These are phyloP conservation scores for Gymnoscelis rufifasciata DNA, from an alignment of 2,888 invertebrate genomes.

Conservation along the genomic window DNA sequence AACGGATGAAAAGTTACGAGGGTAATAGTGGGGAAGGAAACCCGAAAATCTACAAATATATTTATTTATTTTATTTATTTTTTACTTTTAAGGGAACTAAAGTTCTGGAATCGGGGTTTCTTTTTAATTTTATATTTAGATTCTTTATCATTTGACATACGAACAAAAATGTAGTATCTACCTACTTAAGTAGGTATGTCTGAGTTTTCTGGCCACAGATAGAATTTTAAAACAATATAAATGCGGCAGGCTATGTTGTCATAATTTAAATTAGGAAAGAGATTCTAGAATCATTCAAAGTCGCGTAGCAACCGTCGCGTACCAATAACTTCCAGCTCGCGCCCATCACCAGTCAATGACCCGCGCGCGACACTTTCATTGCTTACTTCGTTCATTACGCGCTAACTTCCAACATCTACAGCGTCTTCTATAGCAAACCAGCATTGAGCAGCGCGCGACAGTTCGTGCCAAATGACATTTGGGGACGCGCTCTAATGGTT, in stretches of 20 bases:
- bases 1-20: no score
- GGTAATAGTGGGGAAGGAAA: no score
- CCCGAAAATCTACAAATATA: no score
- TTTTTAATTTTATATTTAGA: no score
- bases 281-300: conserved; percentile 3
- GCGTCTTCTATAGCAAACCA: neutral
- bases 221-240: no score
- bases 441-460: conserved; percentile 23
- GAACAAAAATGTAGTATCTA: no score
- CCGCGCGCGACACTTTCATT: conserved; percentile 40
- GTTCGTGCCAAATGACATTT: conserved; percentile 8
- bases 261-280: neutral
- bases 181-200: no score
- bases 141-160: no score
- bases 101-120: no score
- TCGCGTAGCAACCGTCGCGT: conserved; percentile 19
- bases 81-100: no score
- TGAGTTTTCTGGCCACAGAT: neutral
- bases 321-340: conserved; percentile 40
- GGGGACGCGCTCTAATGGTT: conserved; percentile 15
- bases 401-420: conserved; percentile 7
- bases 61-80: no score
- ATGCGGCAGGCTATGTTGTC: neutral
- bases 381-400: conserved; percentile 20
- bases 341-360: conserved; percentile 45